Evolutionary conservation across 1,140 invertebrate genomes (phyloP), one percentile per base, ranked within the genome.

Genomic region (Drosophila nasuta): DNA sequence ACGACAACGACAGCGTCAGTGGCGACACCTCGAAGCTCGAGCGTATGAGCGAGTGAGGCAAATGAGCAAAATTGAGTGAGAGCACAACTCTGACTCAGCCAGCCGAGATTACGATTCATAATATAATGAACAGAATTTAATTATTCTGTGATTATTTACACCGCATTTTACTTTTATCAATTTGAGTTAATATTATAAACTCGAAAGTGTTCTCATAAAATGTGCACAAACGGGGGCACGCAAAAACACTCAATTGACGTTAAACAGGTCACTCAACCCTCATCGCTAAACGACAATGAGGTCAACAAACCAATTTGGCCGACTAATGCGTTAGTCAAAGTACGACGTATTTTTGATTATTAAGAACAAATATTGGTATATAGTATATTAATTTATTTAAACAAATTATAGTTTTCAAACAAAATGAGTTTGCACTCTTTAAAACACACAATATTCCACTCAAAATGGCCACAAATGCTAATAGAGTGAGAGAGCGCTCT

Each of bases 201-300:
- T 33, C 6, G 33, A 38, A 7, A 38, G 30, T 33, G 5, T 6
- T 33, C 30, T 38, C 7, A 7, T 7, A 38, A 8, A 8, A 38
- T 38, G 20, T 38, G 7, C 20, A 6, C 45, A 48, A 43, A 43
- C 41, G n/a, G 41, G n/a, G 11, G 13, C 2, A 35, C 43, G 20
- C 5, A 54, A 49, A 83, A 63, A 5, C 62, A 77, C 75, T 79
- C 56, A 73, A 54, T 51, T 43, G n/a, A n/a, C 5, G 17, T 38
- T 77, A 81, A 88, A 38, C 77, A 83, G 85, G 85, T 88, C 85
- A 89, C 85, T 88, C 85, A 88, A 89, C 85, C 75, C 77, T 64
- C 67, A 45, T 52, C 38, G 46, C 13, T 54, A 25, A 65, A 38
- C 65, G 63, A 30, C 49, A 89, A 88, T 88, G 85, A 88, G 85